Percentiles rank a stretch among this genome's conserved stretches.
Evolutionary conservation across 2,797 vertebrate species (phyloP).

Genomic region (Columba guinea): DNA sequence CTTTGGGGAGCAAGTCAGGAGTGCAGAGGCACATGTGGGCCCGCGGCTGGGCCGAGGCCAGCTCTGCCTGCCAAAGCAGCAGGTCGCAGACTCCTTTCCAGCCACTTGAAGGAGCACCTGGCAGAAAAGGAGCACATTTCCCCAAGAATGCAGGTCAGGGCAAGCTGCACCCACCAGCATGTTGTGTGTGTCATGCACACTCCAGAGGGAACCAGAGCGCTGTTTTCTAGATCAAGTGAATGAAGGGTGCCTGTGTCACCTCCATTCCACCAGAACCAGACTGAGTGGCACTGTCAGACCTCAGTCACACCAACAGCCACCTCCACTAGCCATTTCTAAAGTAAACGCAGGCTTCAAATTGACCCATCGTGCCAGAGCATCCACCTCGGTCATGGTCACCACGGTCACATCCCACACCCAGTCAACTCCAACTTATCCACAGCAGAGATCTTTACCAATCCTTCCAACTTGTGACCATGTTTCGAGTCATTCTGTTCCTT

Average conservation of each 20-base stretch:
- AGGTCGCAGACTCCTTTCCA: not conserved
- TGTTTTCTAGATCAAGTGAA: not conserved
- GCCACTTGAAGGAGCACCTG: not conserved
- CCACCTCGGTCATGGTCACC: not conserved
- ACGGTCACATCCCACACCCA: not conserved
- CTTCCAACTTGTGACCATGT: not conserved
- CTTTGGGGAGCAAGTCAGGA: not conserved
- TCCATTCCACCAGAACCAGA: not conserved
- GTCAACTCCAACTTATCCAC: not conserved
- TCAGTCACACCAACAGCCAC: not conserved
- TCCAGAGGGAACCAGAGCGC: not conserved
- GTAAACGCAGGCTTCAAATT: not conserved
- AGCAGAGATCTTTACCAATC: not conserved
- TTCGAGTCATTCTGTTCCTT: too few relatives aligned
- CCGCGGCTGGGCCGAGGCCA: not conserved
- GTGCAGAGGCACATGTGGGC: not conserved
- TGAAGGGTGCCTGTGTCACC: not conserved
- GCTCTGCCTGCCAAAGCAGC: not conserved
- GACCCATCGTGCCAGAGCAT: not conserved
- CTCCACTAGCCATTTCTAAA: not conserved
- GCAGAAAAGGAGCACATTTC: accelerated
- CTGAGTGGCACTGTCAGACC: accelerated
- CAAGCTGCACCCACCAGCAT: not conserved
- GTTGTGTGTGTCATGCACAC: accelerated
- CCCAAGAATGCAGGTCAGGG: not conserved